Evolutionary conservation across 2,113 vertebrate species (phyloP).

Genomic region (Rhinoptilus africanus): DNA sequence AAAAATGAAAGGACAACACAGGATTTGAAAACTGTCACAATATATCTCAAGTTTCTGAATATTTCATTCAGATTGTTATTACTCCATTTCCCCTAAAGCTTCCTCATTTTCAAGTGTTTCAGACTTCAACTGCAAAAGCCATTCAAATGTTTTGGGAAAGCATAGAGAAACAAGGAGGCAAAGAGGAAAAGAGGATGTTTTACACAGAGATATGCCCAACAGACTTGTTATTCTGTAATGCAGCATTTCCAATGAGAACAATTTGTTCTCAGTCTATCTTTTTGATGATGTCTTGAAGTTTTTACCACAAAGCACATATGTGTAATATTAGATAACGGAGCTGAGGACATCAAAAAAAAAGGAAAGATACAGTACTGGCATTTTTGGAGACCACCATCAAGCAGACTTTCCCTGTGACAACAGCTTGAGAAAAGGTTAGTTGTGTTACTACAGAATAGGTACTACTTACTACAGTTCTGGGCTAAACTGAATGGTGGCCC

Average conservation of each 20-base stretch:
- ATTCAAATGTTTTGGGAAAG: neutral
- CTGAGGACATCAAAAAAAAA: neutral
- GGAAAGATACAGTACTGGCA: neutral
- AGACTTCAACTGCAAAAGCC: neutral
- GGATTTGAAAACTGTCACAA: neutral
- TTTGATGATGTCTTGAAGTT: neutral
- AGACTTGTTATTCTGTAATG: neutral
- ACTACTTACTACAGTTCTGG: neutral
- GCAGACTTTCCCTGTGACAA: neutral
- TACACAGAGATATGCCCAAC: neutral
- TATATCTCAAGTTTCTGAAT: neutral
- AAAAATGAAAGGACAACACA: neutral
- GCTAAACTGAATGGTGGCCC: neutral
- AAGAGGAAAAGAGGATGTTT: neutral
- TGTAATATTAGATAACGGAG: neutral
- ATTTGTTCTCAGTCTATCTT: neutral
- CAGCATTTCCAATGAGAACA: neutral
- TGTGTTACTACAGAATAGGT: neutral
- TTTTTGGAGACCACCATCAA: neutral
- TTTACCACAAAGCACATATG: neutral
- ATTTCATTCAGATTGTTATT: neutral
- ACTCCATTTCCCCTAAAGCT: neutral
- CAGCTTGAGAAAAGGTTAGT: neutral
- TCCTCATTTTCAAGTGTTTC: neutral
- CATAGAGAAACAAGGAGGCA: neutral